Percentiles rank a stretch among this genome's conserved stretches.
Conservation (phyloP, 1,140 invertebrate species). For the Nasonia giraulti region DNA sequence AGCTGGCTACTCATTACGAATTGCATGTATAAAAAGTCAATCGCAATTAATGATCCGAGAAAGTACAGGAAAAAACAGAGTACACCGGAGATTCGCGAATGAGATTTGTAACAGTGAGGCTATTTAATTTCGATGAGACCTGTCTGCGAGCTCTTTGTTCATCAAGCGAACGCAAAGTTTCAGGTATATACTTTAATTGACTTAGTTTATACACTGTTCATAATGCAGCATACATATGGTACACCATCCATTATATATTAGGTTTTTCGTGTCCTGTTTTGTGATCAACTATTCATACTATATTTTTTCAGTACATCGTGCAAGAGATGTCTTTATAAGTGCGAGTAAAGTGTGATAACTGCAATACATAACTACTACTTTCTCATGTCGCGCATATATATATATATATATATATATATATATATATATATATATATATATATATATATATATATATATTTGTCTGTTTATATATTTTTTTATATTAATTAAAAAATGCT, state of each 20-base stretch:
- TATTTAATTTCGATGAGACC: slow-evolving; percentile 41
- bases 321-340: slow-evolving; percentile 39
- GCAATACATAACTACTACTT: slow-evolving; percentile 42
- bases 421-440: no score
- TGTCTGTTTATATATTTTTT: slow-evolving; percentile 31
- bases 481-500: neutral
- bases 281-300: slow-evolving; percentile 21
- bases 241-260: slow-evolving; percentile 33
- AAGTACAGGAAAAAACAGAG: slow-evolving; percentile 15
- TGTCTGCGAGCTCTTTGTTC: slow-evolving; percentile 35
- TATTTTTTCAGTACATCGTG: slow-evolving; percentile 32
- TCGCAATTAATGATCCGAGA: neutral
- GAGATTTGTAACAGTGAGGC: slow-evolving; percentile 10
- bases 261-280: slow-evolving; percentile 14
- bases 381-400: slow-evolving; percentile 34
- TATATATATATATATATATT: no score
- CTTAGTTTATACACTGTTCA: slow-evolving; percentile 62
- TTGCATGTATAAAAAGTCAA: slow-evolving; percentile 43
- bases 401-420: slow-evolving; percentile 15
- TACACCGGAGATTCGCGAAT: neutral
- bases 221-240: slow-evolving; percentile 45
- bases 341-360: slow-evolving; percentile 39
- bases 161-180: slow-evolving; percentile 23
- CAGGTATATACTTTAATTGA: slow-evolving; percentile 58
- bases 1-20: slow-evolving; percentile 25